A percentile compares a stretch with the other conserved stretches of the same genome.
Evolutionary conservation across 2,888 invertebrate genomes (phyloP).

Genomic region (Ferrisia virgata): DNA sequence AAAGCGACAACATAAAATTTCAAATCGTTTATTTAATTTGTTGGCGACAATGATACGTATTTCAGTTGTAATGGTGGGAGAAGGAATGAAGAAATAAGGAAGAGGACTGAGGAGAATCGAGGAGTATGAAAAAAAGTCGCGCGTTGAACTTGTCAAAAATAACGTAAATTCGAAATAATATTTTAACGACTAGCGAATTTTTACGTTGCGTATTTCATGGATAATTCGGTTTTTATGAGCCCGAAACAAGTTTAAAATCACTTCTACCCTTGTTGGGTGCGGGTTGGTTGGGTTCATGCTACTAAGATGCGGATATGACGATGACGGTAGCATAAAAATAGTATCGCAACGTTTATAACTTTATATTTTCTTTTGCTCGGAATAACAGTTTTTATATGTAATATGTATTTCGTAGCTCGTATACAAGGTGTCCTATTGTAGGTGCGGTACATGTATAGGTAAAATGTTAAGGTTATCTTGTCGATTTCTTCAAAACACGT

Average conservation of each 20-base stretch:
- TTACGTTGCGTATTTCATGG: constrained; percentile 8
- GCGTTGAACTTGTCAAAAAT: not conserved
- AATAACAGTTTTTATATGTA: no score
- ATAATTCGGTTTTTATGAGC: constrained; percentile 17
- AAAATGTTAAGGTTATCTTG: not conserved
- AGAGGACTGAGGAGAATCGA: not conserved
- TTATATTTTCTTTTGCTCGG: not conserved
- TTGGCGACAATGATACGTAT: not conserved
- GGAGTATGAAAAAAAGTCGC: not conserved
- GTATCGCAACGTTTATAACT: not conserved
- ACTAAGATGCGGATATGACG: no score
- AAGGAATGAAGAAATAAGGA: not conserved
- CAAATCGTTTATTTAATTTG: constrained; percentile 7
- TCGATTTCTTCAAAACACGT: no score
- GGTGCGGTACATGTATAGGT: not conserved
- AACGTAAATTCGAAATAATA: constrained; percentile 12
- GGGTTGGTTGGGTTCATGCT: no score
- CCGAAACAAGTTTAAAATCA: constrained; percentile 9
- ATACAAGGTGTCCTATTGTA: no score
- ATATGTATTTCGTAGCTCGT: no score
- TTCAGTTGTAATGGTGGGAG: no score
- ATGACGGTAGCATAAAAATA: not conserved
- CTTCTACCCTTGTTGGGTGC: not conserved
- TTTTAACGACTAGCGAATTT: not conserved
- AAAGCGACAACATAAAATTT: not conserved